Conservation (phyloP, 2,113 vertebrate species). For the Abramis brama region DNA sequence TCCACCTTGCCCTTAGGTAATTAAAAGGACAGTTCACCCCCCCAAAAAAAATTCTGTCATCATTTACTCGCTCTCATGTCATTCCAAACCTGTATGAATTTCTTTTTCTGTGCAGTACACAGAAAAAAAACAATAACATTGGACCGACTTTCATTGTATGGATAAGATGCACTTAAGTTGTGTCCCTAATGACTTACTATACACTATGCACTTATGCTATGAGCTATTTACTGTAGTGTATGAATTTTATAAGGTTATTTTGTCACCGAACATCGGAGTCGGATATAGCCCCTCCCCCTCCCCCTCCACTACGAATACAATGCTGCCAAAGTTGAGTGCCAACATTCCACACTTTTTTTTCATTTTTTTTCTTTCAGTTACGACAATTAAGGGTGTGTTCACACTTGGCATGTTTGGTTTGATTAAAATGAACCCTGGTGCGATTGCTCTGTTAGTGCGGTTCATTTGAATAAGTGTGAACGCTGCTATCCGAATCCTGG, state of each 20-base stretch:
- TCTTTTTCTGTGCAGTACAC: background rate
- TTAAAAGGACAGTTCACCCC: background rate
- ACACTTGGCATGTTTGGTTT: no score
- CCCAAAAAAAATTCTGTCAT: background rate
- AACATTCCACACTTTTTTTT: no score
- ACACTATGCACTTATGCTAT: background rate
- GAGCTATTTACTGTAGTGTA: background rate
- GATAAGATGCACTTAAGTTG: background rate
- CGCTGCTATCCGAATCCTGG: no score
- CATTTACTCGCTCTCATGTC: background rate
- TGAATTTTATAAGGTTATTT: background rate
- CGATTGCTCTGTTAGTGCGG: no score
- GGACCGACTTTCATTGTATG: background rate
- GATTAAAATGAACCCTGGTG: no score
- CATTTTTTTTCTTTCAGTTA: no score
- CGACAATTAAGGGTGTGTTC: no score
- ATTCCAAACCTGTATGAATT: background rate
- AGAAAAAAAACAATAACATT: background rate
- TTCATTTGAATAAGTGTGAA: no score
- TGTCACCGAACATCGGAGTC: no score
- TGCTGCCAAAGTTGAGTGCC: no score
- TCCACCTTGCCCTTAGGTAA: constrained; percentile 12
- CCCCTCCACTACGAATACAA: no score
- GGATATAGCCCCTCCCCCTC: no score
- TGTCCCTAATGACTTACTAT: background rate